Evolutionary conservation across 2,113 vertebrate genomes (phyloP).

Genomic region (Rhinopomastus cyanomelas): DNA sequence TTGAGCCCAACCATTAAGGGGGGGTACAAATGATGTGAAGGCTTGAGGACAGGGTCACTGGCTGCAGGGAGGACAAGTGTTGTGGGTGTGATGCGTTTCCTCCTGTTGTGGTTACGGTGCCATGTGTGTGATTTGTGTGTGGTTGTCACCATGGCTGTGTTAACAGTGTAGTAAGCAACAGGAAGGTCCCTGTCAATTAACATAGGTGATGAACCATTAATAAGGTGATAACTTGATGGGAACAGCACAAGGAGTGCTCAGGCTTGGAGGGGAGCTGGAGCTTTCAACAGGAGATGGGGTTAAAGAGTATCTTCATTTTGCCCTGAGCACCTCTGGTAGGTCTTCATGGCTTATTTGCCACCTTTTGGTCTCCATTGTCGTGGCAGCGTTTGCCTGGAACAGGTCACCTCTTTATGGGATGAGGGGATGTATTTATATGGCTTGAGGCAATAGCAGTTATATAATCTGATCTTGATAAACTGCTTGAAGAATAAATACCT

Average conservation of each 20-base stretch:
- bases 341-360: neutral
- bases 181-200: neutral
- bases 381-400: neutral
- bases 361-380: neutral
- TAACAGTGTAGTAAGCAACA: neutral
- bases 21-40: neutral
- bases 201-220: neutral
- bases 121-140: rapidly evolving
- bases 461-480: neutral
- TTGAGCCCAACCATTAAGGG: no score
- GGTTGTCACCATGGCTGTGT: neutral
- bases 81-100: rapidly evolving
- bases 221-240: neutral
- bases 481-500: neutral
- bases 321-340: neutral
- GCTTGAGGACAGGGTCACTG: neutral
- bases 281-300: rapidly evolving
- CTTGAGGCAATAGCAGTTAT: neutral
- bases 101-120: neutral
- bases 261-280: neutral
- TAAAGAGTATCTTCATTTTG: neutral
- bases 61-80: neutral
- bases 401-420: neutral
- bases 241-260: rapidly evolving
- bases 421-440: neutral